Percentiles rank a stretch among this genome's conserved stretches.
Conservation (phyloP, 1,140 invertebrate species). For the Periplaneta americana region DNA sequence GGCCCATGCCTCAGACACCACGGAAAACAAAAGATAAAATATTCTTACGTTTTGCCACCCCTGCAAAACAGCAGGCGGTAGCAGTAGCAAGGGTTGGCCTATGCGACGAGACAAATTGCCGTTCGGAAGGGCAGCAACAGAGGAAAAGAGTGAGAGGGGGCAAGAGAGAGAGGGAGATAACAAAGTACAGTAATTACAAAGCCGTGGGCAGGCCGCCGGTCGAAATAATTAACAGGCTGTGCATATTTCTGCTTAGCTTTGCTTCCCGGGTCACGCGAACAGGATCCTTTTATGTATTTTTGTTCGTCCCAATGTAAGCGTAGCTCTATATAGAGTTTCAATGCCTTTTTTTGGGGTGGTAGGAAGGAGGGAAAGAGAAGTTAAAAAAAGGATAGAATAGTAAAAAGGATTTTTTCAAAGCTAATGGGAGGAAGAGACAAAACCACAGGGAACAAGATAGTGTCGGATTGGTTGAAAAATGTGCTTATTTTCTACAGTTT, state of each 20-base stretch:
- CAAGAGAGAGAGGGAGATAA: no score
- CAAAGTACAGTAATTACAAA: neutral
- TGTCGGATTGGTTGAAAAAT: neutral
- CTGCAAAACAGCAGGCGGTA: neutral
- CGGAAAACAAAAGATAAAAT: no score
- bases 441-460: neutral
- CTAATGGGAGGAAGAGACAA: neutral
- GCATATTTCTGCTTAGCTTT: neutral
- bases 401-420: neutral
- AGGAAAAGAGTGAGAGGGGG: no score
- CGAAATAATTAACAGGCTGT: neutral
- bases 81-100: no score
- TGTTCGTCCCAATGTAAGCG: no score
- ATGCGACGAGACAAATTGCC: neutral
- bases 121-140: neutral
- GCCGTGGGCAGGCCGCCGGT: neutral
- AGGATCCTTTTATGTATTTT: neutral
- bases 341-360: neutral
- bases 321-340: neutral
- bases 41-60: no score
- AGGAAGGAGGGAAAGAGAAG: no score
- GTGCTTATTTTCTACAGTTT: neutral
- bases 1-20: no score
- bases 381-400: neutral
- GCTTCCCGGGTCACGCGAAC: neutral